Conservation (phyloP, 2,797 vertebrate genomes). For the Poeciliopsis infans region DNA sequence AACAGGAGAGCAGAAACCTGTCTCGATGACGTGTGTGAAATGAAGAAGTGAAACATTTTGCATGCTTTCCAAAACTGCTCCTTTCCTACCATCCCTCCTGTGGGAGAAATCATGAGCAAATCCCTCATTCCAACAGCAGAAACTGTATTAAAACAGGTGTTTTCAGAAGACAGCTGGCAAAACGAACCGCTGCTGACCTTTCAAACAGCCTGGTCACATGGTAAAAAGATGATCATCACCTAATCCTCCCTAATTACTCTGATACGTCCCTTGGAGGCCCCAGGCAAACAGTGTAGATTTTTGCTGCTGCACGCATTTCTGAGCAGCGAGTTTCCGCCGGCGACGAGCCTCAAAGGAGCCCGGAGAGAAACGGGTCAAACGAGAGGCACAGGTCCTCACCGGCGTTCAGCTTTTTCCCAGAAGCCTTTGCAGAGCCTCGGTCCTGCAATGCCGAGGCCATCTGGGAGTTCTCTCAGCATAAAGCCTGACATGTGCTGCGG, state of each 20-base stretch:
- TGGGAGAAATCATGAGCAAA: constrained; percentile 14
- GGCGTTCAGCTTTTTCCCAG: constrained; percentile 58
- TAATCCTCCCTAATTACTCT: constrained; percentile 81
- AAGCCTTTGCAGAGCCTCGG: constrained; percentile 64
- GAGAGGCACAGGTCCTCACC: constrained; percentile 35
- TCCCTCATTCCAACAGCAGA: constrained; percentile 15
- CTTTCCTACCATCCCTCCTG: neutral
- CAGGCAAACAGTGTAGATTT: constrained; percentile 56
- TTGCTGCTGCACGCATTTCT: constrained; percentile 71
- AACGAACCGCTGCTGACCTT: constrained; percentile 84
- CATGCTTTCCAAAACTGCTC: constrained; percentile 18
- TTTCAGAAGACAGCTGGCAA: constrained; percentile 81
- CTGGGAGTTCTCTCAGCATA: constrained; percentile 68
- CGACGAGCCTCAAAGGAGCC: constrained; percentile 65
- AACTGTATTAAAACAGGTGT: constrained; percentile 56
- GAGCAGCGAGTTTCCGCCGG: constrained; percentile 37
- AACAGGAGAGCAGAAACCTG: constrained; percentile 59
- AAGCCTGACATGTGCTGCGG: constrained; percentile 73
- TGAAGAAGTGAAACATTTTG: constrained; percentile 41
- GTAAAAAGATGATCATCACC: constrained; percentile 81
- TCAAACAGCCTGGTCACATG: constrained; percentile 80
- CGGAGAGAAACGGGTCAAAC: constrained; percentile 20
- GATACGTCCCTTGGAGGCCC: constrained; percentile 66
- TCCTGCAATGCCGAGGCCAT: constrained; percentile 72
- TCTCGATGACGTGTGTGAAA: constrained; percentile 58